Conservation (phyloP, 2,888 invertebrate species). For the Barypeithes pellucidus region DNA sequence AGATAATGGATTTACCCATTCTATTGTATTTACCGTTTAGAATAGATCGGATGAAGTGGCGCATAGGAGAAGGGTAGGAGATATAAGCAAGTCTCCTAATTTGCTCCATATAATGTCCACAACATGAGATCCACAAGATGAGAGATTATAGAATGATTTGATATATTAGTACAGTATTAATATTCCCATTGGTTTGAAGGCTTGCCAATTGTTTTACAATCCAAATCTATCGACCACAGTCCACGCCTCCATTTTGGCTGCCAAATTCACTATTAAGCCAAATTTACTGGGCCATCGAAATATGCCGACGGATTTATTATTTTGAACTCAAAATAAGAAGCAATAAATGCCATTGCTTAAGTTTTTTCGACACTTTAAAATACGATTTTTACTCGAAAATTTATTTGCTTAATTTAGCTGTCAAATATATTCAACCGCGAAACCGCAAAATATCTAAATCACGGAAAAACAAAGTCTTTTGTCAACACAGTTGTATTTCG, state of each 20-base stretch:
- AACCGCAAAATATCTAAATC: conserved; percentile 44
- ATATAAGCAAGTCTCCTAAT: too few relatives aligned
- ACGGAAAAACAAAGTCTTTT: conserved; percentile 34
- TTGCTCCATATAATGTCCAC: too few relatives aligned
- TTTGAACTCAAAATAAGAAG: conserved; percentile 4
- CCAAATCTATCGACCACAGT: not conserved
- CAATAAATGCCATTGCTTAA: conserved; percentile 14
- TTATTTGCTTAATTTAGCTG: conserved; percentile 37
- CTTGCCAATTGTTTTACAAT: not conserved
- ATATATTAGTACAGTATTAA: too few relatives aligned
- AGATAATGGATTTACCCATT: too few relatives aligned
- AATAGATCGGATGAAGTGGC: too few relatives aligned
- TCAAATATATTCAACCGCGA: conserved; percentile 37
- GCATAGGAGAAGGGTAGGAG: too few relatives aligned
- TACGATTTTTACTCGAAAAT: conserved; percentile 7
- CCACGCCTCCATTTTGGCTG: not conserved
- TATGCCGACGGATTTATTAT: conserved; percentile 15
- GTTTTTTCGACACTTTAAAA: not conserved
- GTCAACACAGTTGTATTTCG: conserved; percentile 39
- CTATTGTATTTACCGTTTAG: too few relatives aligned
- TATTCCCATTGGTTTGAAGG: too few relatives aligned
- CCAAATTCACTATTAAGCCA: not conserved
- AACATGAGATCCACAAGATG: too few relatives aligned
- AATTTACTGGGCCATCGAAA: conserved; percentile 3
- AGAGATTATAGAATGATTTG: too few relatives aligned